Evolutionary conservation across 2,888 invertebrate species (phyloP).

Genomic region (Lasioglossum malachurum): DNA sequence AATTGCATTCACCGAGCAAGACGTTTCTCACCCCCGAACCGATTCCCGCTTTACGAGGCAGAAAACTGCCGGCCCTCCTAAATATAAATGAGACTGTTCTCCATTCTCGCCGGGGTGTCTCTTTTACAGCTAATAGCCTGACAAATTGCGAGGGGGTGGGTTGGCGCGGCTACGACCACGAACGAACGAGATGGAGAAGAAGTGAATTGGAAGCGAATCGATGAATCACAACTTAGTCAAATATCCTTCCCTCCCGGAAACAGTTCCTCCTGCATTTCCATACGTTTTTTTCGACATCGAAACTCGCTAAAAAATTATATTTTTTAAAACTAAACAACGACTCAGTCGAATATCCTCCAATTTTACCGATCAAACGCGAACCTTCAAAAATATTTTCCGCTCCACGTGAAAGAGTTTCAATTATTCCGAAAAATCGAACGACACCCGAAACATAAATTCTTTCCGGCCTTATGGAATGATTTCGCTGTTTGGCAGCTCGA

Average conservation of each 20-base stretch:
- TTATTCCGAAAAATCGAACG: background rate
- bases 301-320: background rate
- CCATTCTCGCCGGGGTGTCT: constrained; percentile 12
- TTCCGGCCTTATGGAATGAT: background rate
- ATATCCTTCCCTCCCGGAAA: background rate
- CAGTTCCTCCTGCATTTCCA: no score
- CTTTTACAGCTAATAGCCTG: constrained; percentile 40
- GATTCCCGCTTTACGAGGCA: constrained; percentile 45
- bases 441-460: background rate
- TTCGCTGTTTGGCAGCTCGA: background rate
- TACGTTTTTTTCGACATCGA: background rate
- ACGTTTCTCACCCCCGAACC: constrained; percentile 36
- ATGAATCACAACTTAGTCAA: background rate
- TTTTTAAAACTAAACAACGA: background rate
- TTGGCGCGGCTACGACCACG: background rate
- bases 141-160: constrained; percentile 7
- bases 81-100: constrained; percentile 47
- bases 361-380: background rate
- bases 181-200: background rate
- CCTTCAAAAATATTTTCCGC: background rate
- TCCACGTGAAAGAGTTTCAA: background rate
- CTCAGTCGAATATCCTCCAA: no score
- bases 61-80: constrained; percentile 37
- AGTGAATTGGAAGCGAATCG: constrained; percentile 11
- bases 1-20: constrained; percentile 61